Conservation (phyloP, 2,888 invertebrate genomes). For the Sipha maydis region DNA sequence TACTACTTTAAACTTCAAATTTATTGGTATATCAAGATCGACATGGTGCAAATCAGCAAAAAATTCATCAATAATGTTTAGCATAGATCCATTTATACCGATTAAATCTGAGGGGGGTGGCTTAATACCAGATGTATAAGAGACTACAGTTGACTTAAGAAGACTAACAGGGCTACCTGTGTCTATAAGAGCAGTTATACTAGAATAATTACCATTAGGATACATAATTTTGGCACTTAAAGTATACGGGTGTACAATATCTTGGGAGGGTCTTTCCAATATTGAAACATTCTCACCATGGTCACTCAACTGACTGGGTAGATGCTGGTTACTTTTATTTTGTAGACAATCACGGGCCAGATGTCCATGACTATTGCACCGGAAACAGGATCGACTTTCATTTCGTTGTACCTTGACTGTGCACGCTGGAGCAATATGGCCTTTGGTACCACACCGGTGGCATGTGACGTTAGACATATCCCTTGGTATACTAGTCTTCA, state of each 20-base stretch:
- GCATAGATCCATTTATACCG: too few species aligned
- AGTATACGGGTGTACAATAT: conserved; percentile 6
- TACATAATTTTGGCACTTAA: neutral
- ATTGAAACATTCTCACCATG: neutral
- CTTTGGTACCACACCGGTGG: neutral
- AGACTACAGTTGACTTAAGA: too few species aligned
- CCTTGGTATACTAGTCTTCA: neutral
- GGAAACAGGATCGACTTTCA: neutral
- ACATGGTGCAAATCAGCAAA: too few species aligned
- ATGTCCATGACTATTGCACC: neutral
- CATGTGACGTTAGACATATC: conserved; percentile 4
- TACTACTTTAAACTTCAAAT: neutral
- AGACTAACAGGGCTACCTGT: neutral
- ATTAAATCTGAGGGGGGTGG: too few species aligned
- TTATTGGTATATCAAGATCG: neutral
- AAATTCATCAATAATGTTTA: too few species aligned
- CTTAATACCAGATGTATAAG: too few species aligned
- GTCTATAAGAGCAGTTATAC: too few species aligned
- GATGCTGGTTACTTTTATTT: neutral
- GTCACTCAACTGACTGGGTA: neutral
- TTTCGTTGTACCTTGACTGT: neutral
- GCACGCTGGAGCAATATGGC: neutral
- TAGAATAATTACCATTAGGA: neutral
- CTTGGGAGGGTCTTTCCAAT: neutral
- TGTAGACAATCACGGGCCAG: neutral